Evolutionary conservation across 2,113 vertebrate species (phyloP).

Genomic region (Barnardius zonarius): DNA sequence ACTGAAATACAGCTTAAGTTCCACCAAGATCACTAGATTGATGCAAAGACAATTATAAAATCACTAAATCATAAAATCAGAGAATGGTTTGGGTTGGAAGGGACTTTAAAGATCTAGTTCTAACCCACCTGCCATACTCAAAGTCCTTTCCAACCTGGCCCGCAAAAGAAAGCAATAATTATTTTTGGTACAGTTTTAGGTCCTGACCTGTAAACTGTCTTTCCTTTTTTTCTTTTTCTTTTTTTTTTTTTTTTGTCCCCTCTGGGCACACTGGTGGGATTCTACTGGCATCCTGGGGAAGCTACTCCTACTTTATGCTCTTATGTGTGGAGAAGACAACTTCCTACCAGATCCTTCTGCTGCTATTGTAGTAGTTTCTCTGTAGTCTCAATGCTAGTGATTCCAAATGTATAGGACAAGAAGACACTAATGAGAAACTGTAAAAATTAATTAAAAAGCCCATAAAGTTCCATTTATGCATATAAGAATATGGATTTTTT

Average conservation of each 20-base stretch:
- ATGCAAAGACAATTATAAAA: neutral
- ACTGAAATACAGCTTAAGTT: neutral
- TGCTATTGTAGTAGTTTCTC: neutral
- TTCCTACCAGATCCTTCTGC: neutral
- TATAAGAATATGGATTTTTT: slow-evolving; percentile 7
- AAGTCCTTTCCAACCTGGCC: neutral
- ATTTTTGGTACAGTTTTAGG: neutral
- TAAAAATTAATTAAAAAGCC: slow-evolving; percentile 24
- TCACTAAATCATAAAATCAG: neutral
- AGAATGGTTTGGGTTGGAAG: neutral
- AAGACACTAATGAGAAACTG: neutral
- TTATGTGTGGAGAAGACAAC: neutral
- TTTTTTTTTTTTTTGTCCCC: neutral
- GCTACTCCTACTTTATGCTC: neutral
- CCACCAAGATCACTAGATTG: neutral
- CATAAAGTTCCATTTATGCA: neutral
- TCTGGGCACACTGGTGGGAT: neutral
- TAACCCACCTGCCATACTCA: neutral
- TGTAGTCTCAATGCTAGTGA: neutral
- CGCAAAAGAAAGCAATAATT: neutral
- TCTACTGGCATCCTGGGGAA: neutral
- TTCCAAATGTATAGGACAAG: neutral
- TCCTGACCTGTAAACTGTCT: neutral
- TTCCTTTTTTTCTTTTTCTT: neutral
- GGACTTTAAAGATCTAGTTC: neutral